Percentiles rank a stretch among this genome's conserved stretches.
Evolutionary conservation across 2,797 vertebrate genomes (phyloP).

Genomic region (Echiichthys vipera): DNA sequence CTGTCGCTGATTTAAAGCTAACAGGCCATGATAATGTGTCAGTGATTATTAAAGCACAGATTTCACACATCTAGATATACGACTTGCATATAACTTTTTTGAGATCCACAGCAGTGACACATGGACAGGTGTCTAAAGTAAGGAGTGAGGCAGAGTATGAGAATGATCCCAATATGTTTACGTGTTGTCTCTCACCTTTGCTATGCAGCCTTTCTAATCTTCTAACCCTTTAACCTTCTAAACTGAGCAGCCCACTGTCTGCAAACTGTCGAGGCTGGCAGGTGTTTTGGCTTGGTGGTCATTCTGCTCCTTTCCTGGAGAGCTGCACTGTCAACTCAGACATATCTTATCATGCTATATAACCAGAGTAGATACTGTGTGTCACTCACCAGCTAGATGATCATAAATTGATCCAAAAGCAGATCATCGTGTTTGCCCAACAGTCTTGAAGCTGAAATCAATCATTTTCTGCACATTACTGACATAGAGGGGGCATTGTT

Average conservation of each 20-base stretch:
- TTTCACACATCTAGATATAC: conserved; percentile 56
- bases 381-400: not conserved
- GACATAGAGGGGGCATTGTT: not conserved
- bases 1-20: conserved; percentile 33
- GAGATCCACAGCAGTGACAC: conserved; percentile 80
- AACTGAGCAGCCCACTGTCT: conserved; percentile 52
- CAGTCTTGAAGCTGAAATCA: not conserved
- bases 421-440: not conserved
- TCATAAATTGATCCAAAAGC: not conserved
- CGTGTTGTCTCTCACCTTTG: conserved; percentile 79
- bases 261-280: conserved; percentile 59
- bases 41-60: conserved; percentile 38
- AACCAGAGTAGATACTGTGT: not conserved
- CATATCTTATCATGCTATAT: not conserved
- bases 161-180: conserved; percentile 68
- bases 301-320: conserved; percentile 66
- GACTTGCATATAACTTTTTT: conserved; percentile 77
- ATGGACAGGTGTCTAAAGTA: conserved; percentile 77
- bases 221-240: conserved; percentile 62
- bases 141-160: conserved; percentile 71
- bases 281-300: conserved; percentile 62
- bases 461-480: not conserved
- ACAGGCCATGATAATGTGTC: conserved; percentile 29
- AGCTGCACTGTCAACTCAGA: conserved; percentile 74
- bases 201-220: conserved; percentile 72